Conservation (phyloP, 2,888 invertebrate genomes). For the Chironomus riparius region DNA sequence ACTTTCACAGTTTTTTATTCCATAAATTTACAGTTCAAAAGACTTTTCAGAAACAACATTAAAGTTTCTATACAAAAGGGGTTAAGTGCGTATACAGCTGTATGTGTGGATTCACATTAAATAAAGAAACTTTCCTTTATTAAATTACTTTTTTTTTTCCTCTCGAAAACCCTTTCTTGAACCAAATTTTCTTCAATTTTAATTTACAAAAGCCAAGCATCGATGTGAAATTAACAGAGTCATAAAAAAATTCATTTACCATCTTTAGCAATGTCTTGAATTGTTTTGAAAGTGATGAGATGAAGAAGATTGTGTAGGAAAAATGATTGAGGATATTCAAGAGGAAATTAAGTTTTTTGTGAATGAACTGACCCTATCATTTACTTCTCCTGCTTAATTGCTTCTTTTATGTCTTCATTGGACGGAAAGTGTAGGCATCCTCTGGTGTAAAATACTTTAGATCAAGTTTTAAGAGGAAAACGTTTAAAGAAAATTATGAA, state of each 20-base stretch:
- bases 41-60: too few species aligned
- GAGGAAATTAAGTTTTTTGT: slow-evolving; percentile 8
- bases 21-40: too few species aligned
- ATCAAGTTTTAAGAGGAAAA: too few species aligned
- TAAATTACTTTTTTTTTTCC: background rate
- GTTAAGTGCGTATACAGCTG: background rate
- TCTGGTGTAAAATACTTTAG: too few species aligned
- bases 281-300: background rate
- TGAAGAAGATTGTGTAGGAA: background rate
- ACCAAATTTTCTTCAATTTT: background rate
- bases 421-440: background rate
- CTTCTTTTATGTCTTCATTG: slow-evolving; percentile 12
- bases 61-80: background rate
- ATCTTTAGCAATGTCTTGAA: background rate
- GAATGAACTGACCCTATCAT: slow-evolving; percentile 17
- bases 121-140: background rate
- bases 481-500: background rate
- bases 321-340: background rate
- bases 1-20: too few species aligned
- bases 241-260: slow-evolving; percentile 6
- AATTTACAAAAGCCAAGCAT: background rate
- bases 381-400: slow-evolving; percentile 14
- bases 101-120: background rate
- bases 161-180: too few species aligned
- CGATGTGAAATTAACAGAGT: slow-evolving; percentile 8